phyloP scores from a whole-genome alignment of 2,113 vertebrate genomes.

The Serinus canaria region DNA sequence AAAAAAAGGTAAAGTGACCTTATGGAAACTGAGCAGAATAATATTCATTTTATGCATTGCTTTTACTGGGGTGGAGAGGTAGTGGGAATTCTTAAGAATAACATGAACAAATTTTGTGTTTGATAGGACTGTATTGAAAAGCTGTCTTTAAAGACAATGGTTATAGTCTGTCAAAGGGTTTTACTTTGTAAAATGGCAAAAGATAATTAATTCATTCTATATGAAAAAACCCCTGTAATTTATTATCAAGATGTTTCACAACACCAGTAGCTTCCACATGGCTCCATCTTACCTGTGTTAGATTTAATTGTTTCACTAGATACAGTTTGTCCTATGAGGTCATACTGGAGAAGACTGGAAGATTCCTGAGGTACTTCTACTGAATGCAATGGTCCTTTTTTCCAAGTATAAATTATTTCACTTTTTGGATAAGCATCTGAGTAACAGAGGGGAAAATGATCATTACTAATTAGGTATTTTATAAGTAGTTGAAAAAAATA shows the following conservation, averaged over 20 bases:
- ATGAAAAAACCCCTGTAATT: not conserved
- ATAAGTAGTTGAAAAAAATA: not conserved
- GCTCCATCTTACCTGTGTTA: slow-evolving; percentile 85
- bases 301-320: slow-evolving; percentile 96
- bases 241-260: not conserved
- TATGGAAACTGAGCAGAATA: not conserved
- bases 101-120: not conserved
- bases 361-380: slow-evolving; percentile 96
- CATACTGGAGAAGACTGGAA: slow-evolving; percentile 96
- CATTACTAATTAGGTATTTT: not conserved
- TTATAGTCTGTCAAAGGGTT: not conserved
- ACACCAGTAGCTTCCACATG: not conserved
- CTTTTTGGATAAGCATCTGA: slow-evolving; percentile 97
- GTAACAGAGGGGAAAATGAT: not conserved
- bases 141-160: not conserved
- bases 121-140: not conserved
- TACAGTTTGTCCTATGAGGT: slow-evolving; percentile 94
- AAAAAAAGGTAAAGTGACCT: not conserved
- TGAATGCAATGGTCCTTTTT: slow-evolving; percentile 92
- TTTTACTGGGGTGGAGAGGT: not conserved
- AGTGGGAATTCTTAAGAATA: not conserved
- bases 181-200: not conserved
- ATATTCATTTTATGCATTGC: not conserved
- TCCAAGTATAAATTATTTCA: slow-evolving; percentile 98
- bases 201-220: not conserved